Evolutionary conservation across 2,888 invertebrate species (phyloP), one percentile per base, ranked within the genome.

Genomic region (Nemotelus nigrinus): DNA sequence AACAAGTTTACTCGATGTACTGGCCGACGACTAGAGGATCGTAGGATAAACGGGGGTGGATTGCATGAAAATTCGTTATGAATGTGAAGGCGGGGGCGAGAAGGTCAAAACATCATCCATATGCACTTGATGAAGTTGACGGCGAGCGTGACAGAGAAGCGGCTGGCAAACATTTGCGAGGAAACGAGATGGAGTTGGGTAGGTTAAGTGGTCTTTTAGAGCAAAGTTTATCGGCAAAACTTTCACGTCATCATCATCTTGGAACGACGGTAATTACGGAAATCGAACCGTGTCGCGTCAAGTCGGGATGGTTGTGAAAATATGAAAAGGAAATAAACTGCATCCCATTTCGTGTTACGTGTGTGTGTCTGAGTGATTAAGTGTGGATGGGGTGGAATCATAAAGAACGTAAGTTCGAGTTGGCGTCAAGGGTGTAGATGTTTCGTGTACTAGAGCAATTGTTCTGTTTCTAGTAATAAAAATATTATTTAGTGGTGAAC

Each of bases 221-320:
- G 10, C 25, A 57, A 57, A 57, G 57, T 57, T 57, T 63, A 39
- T 63, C 63, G 63, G 41, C 41, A 43, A 63, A 63, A 63, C 63
- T 63, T 41, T 43, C 39, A 4, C 63, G 63, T 63, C 63, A 63
- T 63, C 43, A 41, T 43, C 41, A 25, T 41, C 10, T 25, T 25
- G 25, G 25, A 25, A 25, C 25, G 25, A 25, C 25, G 25, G 25
- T 25, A 25, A 25, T 25, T 25, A 25, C 25, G 25, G 25, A 25
- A 25, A 25, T 25, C 25, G 25, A 25, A 25, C 25, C 25, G 25
- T 25, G 25, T 25, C 25, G 25, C 25, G 25, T 25, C 25, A 25
- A 25, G 25, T 25, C 25, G 25, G 25, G 25, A 25, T 25, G 25
- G 25, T 25, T 25, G 25, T 25, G 25, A 25, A 25, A 25, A 25